phyloP scores from a whole-genome alignment of 2,797 vertebrate genomes.

The Rhyacichthys aspro region DNA sequence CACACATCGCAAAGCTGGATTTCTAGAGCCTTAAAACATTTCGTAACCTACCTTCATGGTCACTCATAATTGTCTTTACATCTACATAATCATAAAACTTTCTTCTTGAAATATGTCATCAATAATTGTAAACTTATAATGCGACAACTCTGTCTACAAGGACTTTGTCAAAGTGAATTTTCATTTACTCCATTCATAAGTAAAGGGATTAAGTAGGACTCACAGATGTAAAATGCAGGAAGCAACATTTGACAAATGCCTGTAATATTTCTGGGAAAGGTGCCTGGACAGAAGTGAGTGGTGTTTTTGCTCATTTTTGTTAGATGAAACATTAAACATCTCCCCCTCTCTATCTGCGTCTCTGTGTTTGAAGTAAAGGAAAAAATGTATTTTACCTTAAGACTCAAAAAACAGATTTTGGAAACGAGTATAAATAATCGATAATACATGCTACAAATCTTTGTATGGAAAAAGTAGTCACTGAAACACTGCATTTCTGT shows the following conservation, averaged over 20 bases:
- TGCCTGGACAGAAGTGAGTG: constrained; percentile 55
- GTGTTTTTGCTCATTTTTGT: constrained; percentile 57
- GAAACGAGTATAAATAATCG: background rate
- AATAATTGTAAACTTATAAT: constrained; percentile 26
- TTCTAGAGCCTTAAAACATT: background rate
- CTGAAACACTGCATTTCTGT: background rate
- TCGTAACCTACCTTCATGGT: constrained; percentile 3
- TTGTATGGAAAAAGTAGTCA: no score
- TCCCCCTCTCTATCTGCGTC: background rate
- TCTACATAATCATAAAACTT: background rate
- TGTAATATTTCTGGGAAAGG: constrained; percentile 58
- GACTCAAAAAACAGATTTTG: background rate
- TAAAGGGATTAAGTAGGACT: constrained; percentile 61
- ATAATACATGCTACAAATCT: no score
- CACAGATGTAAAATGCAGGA: constrained; percentile 64
- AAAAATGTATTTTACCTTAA: background rate
- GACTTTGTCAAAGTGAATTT: constrained; percentile 38
- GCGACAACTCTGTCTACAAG: constrained; percentile 19
- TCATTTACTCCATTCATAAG: constrained; percentile 56
- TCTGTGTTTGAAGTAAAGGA: background rate
- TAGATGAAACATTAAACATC: constrained; percentile 56
- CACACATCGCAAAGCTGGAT: background rate
- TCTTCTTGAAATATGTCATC: constrained; percentile 11
- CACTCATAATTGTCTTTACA: background rate
- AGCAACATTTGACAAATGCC: constrained; percentile 68